Base-by-base conservation (phyloP, 1,140 invertebrate species). In the Onthophagus taurus region DNA sequence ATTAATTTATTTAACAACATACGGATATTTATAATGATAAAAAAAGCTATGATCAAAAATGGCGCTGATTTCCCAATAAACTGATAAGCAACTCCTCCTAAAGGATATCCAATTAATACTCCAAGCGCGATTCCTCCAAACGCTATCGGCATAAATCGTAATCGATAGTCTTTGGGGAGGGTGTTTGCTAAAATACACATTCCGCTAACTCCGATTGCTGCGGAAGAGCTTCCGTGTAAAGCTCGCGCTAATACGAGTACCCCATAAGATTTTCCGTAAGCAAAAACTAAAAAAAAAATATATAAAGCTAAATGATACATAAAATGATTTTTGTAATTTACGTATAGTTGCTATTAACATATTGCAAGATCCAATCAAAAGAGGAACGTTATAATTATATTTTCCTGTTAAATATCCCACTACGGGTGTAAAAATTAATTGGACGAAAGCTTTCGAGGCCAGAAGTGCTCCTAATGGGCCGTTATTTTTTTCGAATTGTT, bases 361-460 rank as follows among this genome's bases (percentile, higher is more conserved):
- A 52, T 82, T 81, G 39, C 84, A 68, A 57, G 85, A 86, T 23
- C 91, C 89, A 17, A 85, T 64, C 44, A 93, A 78, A 55, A 94
- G 74, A 1, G 89, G 89, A 33, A 85, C 71, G 19, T 78, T 77
- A 61, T 89, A 92, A 12, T 91, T 90, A 34, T 67, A 68, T 42
- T 51, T 60, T 19, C 71, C 68, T 1, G 83, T 84, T 13, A 85
- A 57, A 44, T 75, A 75, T 18, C 86, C 88, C 30, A 92, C 75
- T 26, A 86, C 72, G 2, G 88, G 87, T 67, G 91, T 93, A 51
- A 83, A 74, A 44, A 87, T 62, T 47, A 93, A 72, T 69, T 94
- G 89, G 6, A 92, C 78, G 24, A 92, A 66, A 19, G 89, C 86
- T 69, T 92, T 91, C 18, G 85, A 86, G 26, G 88, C 86, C 47